These are phyloP conservation scores for Phalloptychus januarius DNA, from an alignment of 2,797 vertebrate species.

Conservation along the genomic window DNA sequence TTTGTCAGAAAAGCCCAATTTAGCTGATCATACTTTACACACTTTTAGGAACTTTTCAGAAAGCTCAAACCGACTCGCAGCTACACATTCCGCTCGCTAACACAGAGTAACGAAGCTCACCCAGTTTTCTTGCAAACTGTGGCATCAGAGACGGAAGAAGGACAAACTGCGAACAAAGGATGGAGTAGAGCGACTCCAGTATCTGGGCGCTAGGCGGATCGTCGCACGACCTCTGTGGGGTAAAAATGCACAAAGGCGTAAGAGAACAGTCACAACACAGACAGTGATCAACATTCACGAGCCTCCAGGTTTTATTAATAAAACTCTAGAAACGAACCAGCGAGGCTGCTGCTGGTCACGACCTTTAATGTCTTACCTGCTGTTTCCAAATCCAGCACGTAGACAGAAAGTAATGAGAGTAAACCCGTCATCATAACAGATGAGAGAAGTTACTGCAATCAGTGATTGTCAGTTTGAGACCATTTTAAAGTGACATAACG, in stretches of 20 bases:
- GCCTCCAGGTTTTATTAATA: neutral
- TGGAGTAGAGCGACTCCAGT: conserved; percentile 87
- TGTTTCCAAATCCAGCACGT: neutral
- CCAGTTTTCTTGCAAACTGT: conserved; percentile 89
- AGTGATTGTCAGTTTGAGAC: no score
- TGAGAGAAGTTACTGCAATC: no score
- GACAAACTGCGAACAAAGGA: conserved; percentile 85
- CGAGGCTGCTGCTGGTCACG: neutral
- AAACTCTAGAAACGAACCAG: neutral
- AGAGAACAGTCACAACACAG: conserved; percentile 17
- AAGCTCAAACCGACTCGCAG: neutral
- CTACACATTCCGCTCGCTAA: no score
- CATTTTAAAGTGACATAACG: no score
- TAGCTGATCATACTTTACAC: neutral
- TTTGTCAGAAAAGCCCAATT: neutral
- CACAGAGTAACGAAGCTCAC: conserved; percentile 72
- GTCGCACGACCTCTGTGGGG: conserved; percentile 83
- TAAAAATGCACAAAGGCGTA: conserved; percentile 25
- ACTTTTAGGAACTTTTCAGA: neutral
- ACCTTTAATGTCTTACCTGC: neutral
- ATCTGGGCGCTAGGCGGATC: conserved; percentile 72
- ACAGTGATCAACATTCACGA: conserved; percentile 22
- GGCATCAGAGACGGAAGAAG: conserved; percentile 84
- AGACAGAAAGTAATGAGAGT: neutral
- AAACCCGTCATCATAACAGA: no score